Conservation (phyloP, 2,113 vertebrate species). For the Urocitellus parryii region DNA sequence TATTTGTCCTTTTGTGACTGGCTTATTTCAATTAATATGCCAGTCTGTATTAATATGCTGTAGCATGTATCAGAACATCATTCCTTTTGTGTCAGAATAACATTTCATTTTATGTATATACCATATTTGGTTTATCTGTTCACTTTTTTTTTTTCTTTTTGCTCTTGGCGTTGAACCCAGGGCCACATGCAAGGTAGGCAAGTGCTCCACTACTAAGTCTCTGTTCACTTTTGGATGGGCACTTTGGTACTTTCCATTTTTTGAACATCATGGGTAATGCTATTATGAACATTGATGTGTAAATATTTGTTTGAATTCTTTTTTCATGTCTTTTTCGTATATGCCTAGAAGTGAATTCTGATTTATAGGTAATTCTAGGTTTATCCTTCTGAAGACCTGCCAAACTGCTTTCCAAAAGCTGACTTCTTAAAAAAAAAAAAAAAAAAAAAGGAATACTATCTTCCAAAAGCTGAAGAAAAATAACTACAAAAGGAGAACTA, state of each 20-base stretch:
- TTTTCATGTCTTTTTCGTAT: not conserved
- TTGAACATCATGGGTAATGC: not conserved
- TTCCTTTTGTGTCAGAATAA: not conserved
- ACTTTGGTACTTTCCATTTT: not conserved
- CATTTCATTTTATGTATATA: not conserved
- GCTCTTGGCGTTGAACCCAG: not conserved
- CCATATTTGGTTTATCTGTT: not conserved
- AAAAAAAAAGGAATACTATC: not conserved
- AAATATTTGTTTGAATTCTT: not conserved
- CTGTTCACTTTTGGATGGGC: not conserved
- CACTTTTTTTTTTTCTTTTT: not conserved
- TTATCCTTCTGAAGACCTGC: not conserved
- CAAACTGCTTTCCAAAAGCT: slow-evolving; percentile 21
- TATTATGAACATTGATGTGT: not conserved
- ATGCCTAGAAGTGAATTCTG: not conserved
- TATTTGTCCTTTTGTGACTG: not conserved
- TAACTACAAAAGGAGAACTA: not conserved
- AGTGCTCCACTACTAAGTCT: not conserved
- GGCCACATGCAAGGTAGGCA: not conserved
- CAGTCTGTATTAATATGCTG: not conserved
- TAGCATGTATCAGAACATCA: not conserved
- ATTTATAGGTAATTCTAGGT: not conserved
- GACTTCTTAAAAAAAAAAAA: not conserved
- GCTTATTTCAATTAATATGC: not conserved
- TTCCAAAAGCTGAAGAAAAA: not conserved